Percentiles rank a stretch among this genome's conserved stretches.
Conservation (phyloP, 2,797 vertebrate genomes). For the Chelonia mydas region DNA sequence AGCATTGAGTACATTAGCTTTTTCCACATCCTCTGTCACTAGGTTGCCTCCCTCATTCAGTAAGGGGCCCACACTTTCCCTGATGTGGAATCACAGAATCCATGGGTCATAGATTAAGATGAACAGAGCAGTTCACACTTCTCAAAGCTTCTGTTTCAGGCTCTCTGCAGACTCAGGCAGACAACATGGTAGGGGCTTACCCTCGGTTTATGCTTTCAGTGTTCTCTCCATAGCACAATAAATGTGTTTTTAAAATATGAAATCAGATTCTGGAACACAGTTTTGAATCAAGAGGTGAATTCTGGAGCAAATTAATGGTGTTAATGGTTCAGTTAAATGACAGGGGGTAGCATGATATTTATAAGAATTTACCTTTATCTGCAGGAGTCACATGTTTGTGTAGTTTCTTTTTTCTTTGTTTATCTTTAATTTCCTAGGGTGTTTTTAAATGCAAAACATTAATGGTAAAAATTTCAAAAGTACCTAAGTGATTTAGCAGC, state of each 20-base stretch:
- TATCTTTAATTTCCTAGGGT: too few relatives aligned
- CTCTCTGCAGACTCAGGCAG: not conserved
- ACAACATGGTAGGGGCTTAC: not conserved
- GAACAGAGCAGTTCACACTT: not conserved
- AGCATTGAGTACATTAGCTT: too few relatives aligned
- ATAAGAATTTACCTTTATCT: not conserved
- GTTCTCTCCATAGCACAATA: not conserved
- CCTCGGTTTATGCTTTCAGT: not conserved
- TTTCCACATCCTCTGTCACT: too few relatives aligned
- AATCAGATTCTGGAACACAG: not conserved
- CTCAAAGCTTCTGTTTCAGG: not conserved
- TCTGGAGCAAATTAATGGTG: not conserved
- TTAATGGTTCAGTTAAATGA: not conserved
- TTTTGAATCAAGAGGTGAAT: not conserved
- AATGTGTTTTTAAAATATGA: not conserved
- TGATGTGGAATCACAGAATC: not conserved
- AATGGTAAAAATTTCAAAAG: not conserved
- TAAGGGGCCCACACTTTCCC: too few relatives aligned
- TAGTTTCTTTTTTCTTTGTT: not conserved
- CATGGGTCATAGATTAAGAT: not conserved
- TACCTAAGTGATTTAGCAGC: not conserved
- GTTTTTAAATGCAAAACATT: too few relatives aligned
- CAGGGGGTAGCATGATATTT: not conserved
- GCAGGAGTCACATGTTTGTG: not conserved
- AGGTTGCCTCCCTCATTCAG: too few relatives aligned